phyloP scores from a whole-genome alignment of 2,888 invertebrate genomes.

The Hydraecia micacea region DNA sequence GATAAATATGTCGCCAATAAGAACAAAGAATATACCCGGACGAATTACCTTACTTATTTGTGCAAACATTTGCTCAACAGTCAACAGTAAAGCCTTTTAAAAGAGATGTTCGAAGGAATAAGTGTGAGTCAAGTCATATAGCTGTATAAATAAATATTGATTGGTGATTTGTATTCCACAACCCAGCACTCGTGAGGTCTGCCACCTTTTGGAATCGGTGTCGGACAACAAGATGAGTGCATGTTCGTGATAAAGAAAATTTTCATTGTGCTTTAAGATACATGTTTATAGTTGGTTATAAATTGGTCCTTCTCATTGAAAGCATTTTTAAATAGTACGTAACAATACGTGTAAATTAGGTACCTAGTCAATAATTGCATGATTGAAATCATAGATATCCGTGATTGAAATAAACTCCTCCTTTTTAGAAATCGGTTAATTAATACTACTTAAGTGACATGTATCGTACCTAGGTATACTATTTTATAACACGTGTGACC shows the following conservation, averaged over 20 bases:
- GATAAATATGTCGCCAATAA: constrained; percentile 6
- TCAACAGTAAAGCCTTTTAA: constrained; percentile 21
- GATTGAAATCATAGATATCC: too few relatives aligned
- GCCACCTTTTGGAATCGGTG: constrained; percentile 13
- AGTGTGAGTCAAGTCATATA: constrained; percentile 27
- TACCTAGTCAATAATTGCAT: too few relatives aligned
- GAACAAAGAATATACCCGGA: constrained; percentile 8
- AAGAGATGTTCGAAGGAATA: constrained; percentile 2
- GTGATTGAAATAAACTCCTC: too few relatives aligned
- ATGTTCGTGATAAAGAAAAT: background rate
- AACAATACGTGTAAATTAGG: too few relatives aligned
- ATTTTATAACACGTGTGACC: too few relatives aligned
- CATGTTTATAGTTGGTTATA: background rate
- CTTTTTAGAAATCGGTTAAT: too few relatives aligned
- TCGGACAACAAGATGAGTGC: constrained; percentile 5
- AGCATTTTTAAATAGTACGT: background rate
- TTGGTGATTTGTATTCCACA: constrained; percentile 41
- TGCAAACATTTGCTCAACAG: constrained; percentile 32
- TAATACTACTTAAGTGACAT: too few relatives aligned
- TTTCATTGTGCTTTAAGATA: background rate
- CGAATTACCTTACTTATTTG: constrained; percentile 24
- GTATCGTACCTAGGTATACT: too few relatives aligned
- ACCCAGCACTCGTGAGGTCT: constrained; percentile 10
- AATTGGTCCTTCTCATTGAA: background rate
- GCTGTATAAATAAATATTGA: constrained; percentile 48